Evolutionary conservation across 1,140 invertebrate genomes (phyloP), one percentile per base, ranked within the genome.

Genomic region (Ceratosolen solmsi): DNA sequence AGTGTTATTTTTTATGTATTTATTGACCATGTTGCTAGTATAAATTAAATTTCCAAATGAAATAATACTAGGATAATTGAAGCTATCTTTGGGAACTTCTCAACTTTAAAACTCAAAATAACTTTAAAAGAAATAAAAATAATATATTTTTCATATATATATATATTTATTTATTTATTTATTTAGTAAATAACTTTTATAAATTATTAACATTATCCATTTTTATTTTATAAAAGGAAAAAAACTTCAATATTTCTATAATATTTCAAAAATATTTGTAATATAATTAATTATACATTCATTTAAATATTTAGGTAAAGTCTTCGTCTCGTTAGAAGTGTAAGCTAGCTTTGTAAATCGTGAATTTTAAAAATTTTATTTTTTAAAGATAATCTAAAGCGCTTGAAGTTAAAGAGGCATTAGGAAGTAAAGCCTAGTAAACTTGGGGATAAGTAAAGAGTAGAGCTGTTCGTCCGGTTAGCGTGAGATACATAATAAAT

Each of bases 401-500:
- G 38, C 20, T 80, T 38, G 49, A 76, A 84, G 83, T 87, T 89
- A 87, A 89, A 87, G 85, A 87, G 87, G 86, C 83, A 87, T 87
- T 89, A 89, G 86, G 85, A 85, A 84, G 84, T 85, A 84, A 87
- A 88, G 83, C 83, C 77, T 68, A 83, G 86, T 76, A 84, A 86
- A 85, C 84, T 77, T 76, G 80, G 20, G 72, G 41, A 56, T 84
- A 85, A 86, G 87, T 87, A 88, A 89, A 87, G 88, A 87, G 86
- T 85, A 85, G 87, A 89, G 85, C 88, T 84, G 72, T 78, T 87
- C 84, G 80, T 84, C 54, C 85, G 79, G 78, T 82, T 86, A 86
- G 60, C 84, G 85, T 84, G 85, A 88, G 88, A 89, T 90, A 90
- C 89, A 90, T 90, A 91, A 91, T 91, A 91, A 91, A 92, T 91